phyloP scores from a whole-genome alignment of 2,797 vertebrate species.

The Pyrocephalus nanus region DNA sequence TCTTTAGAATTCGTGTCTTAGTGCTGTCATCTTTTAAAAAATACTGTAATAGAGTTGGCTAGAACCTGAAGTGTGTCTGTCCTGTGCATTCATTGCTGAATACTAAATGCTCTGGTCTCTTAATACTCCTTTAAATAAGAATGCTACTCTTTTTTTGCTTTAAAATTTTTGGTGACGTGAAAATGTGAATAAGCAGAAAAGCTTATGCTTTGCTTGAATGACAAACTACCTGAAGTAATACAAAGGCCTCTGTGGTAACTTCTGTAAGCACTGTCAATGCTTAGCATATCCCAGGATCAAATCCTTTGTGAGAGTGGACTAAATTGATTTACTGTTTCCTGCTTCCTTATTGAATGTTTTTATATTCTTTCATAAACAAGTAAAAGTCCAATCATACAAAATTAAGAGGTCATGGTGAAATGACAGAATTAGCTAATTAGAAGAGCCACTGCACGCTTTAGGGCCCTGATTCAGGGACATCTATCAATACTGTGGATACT shows the following conservation, averaged over 20 bases:
- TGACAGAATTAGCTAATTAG: constrained; percentile 37
- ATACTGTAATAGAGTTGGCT: not conserved
- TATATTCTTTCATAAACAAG: constrained; percentile 21
- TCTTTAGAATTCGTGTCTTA: not conserved
- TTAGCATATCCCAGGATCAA: not conserved
- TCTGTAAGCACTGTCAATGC: not conserved
- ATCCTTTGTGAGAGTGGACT: not conserved
- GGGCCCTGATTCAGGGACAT: not conserved
- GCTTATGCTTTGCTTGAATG: not conserved
- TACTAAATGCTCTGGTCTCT: not conserved
- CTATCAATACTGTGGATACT: constrained; percentile 37
- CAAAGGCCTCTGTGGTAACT: not conserved
- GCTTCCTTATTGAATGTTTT: constrained; percentile 2
- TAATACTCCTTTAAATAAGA: not conserved
- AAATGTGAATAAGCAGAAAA: not conserved
- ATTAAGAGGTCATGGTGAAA: constrained; percentile 26
- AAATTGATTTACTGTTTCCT: constrained; percentile 3
- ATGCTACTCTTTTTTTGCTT: not conserved
- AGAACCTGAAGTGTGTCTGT: not conserved
- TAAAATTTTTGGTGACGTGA: not conserved
- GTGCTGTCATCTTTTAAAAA: not conserved
- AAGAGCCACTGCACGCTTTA: not conserved
- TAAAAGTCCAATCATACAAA: not conserved
- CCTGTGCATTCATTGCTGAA: not conserved
- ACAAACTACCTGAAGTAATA: not conserved